Percentiles rank a stretch among this genome's conserved stretches.
phyloP scores from a whole-genome alignment of 2,797 vertebrate genomes.

The Cossypha dichroa region DNA sequence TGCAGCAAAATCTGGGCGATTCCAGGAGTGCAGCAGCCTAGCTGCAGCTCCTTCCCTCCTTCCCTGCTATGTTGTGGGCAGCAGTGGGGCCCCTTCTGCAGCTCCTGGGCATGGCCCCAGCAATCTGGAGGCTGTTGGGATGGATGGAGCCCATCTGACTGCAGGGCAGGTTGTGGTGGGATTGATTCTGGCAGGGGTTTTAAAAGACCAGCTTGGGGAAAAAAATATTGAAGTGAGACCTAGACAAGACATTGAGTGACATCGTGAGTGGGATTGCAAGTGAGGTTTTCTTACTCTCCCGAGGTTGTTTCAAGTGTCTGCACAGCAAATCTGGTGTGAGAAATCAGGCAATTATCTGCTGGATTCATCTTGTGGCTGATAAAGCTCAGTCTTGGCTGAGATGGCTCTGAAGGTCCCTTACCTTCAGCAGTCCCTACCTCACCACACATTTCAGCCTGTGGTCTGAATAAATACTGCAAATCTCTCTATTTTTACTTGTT shows the following conservation, averaged over 20 bases:
- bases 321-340: neutral
- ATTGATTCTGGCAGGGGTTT: neutral
- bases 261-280: neutral
- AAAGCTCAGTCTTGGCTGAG: neutral
- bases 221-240: neutral
- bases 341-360: neutral
- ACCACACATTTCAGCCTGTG: neutral
- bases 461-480: neutral
- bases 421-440: neutral
- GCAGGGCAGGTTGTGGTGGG: neutral
- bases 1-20: constrained; percentile 9
- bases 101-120: neutral
- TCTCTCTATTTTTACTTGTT: neutral
- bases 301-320: neutral
- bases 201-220: neutral
- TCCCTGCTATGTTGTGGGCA: accelerated
- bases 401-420: neutral
- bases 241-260: neutral
- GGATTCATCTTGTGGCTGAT: neutral
- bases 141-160: neutral
- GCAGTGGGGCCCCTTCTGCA: neutral
- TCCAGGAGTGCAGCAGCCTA: neutral
- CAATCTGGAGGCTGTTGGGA: accelerated
- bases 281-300: neutral
- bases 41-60: neutral